Conservation (phyloP, 1,140 invertebrate species). For the Mylabris phalerata region DNA sequence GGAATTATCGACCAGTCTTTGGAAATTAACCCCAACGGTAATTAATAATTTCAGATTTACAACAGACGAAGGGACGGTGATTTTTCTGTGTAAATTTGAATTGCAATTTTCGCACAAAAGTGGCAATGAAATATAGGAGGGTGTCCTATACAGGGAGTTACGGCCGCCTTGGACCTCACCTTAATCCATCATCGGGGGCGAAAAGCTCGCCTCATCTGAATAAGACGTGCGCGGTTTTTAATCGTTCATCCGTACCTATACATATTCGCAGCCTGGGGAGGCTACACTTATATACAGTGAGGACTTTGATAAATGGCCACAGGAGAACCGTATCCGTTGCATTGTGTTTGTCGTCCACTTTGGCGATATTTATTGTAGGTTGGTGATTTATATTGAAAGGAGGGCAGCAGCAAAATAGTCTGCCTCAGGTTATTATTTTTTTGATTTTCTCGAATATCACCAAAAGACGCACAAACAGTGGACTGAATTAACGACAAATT, state of each 20-base stretch:
- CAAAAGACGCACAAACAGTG: conserved; percentile 23
- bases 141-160: conserved; percentile 21
- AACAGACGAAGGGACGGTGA: too few species aligned
- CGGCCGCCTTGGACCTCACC: conserved; percentile 21
- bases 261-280: too few species aligned
- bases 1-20: too few species aligned
- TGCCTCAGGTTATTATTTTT: too few species aligned
- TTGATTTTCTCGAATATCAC: conserved; percentile 24
- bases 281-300: conserved; percentile 7
- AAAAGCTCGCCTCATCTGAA: conserved; percentile 23
- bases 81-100: too few species aligned
- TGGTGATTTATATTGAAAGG: conserved; percentile 30
- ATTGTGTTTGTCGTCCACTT: conserved; percentile 37
- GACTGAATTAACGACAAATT: conserved; percentile 33
- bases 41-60: too few species aligned
- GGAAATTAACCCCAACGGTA: too few species aligned
- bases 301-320: conserved; percentile 24
- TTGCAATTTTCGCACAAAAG: too few species aligned
- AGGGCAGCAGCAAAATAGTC: conserved; percentile 11
- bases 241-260: conserved; percentile 18
- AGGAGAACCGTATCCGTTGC: conserved; percentile 23
- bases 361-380: conserved; percentile 33
- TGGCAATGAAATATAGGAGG: not conserved
- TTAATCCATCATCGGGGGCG: conserved; percentile 23
- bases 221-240: conserved; percentile 28